These are phyloP conservation scores for Leptopilina syphax DNA, from an alignment of 2,888 invertebrate genomes.

Conservation along the genomic window DNA sequence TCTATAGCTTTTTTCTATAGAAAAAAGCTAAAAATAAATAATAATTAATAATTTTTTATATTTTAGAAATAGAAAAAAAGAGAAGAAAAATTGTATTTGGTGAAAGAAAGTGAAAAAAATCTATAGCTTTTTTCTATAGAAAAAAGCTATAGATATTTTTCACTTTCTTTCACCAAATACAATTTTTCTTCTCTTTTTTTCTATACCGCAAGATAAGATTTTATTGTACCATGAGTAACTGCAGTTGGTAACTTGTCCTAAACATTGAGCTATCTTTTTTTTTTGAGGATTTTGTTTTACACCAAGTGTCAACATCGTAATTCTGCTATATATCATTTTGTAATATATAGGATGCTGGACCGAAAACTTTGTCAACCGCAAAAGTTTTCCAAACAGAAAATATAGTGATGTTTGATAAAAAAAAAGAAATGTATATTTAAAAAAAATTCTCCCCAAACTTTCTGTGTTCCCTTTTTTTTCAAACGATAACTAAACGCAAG, in stretches of 20 bases:
- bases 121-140: conserved; percentile 27
- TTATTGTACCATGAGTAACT: conserved; percentile 1
- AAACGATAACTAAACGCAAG: too few species aligned
- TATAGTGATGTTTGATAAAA: neutral
- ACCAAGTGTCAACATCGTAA: neutral
- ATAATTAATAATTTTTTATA: too few species aligned
- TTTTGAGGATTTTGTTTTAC: neutral
- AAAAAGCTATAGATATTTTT: too few species aligned
- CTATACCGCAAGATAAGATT: neutral
- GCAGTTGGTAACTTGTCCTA: conserved; percentile 2
- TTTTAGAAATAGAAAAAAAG: neutral
- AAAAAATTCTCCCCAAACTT: neutral
- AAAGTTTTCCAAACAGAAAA: neutral
- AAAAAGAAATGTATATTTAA: neutral
- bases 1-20: too few species aligned
- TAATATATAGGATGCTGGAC: neutral
- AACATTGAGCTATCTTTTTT: neutral
- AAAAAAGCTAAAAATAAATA: too few species aligned
- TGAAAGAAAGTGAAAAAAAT: neutral
- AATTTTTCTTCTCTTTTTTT: neutral
- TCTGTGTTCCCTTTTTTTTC: neutral
- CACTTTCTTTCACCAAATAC: neutral
- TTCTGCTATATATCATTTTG: neutral
- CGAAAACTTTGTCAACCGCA: conserved; percentile 3
- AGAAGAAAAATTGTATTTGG: neutral